These are phyloP conservation scores for Autographa gamma DNA, from an alignment of 2,888 invertebrate species.

Conservation along the genomic window DNA sequence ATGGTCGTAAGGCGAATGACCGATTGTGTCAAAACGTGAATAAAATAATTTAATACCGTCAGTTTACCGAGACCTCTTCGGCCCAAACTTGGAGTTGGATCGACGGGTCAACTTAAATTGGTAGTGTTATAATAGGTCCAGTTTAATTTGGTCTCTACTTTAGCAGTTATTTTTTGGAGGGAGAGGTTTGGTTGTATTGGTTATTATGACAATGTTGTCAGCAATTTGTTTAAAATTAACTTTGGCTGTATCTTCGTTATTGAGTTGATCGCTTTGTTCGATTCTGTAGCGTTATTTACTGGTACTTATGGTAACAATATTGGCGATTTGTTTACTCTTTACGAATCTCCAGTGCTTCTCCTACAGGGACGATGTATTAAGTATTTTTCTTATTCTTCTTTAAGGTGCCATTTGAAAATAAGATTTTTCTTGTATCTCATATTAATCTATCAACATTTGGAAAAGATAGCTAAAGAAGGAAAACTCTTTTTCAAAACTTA, in stretches of 20 bases:
- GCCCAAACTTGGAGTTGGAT: slow-evolving; percentile 14
- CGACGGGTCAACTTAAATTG: slow-evolving; percentile 30
- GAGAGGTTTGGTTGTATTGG: slow-evolving; percentile 49
- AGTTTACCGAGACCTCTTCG: slow-evolving; percentile 51
- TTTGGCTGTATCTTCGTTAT: slow-evolving; percentile 59
- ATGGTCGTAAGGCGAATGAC: slow-evolving; percentile 72
- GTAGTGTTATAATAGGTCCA: slow-evolving; percentile 47
- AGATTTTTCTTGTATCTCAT: neutral
- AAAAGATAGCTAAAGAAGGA: too few relatives aligned
- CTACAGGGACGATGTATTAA: neutral
- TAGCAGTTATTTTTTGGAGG: slow-evolving; percentile 42
- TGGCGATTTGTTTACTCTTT: neutral
- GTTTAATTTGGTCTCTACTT: slow-evolving; percentile 53
- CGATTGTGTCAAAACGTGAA: slow-evolving; percentile 77
- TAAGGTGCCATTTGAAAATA: neutral
- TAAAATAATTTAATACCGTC: slow-evolving; percentile 67
- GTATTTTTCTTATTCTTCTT: too few relatives aligned
- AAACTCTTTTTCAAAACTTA: too few relatives aligned
- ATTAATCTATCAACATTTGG: too few relatives aligned
- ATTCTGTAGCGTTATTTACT: slow-evolving; percentile 33
- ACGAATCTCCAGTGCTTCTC: neutral
- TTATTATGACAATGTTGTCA: slow-evolving; percentile 66
- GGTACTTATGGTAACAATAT: neutral
- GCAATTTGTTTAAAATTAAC: slow-evolving; percentile 69
- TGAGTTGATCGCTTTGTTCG: slow-evolving; percentile 58